A percentile compares a stretch with the other conserved stretches of the same genome.
These are phyloP conservation scores for Alcis repandata DNA, from an alignment of 2,888 invertebrate species.

Conservation along the genomic window DNA sequence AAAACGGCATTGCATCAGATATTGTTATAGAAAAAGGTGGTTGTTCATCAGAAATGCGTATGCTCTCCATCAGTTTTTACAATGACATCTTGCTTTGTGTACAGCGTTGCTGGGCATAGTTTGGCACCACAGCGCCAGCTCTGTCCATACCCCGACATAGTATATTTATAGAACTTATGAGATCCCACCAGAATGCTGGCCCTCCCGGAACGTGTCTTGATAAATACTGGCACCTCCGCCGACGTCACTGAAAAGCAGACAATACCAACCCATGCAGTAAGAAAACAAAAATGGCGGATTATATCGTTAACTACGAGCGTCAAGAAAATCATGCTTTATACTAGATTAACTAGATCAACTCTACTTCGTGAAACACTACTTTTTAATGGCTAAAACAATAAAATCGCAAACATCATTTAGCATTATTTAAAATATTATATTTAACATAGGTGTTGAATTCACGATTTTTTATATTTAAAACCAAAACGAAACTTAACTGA, in stretches of 20 bases:
- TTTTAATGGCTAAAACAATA: too few species aligned
- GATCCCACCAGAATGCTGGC: constrained; percentile 59
- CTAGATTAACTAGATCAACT: too few species aligned
- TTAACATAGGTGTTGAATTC: too few species aligned
- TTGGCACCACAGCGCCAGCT: constrained; percentile 58
- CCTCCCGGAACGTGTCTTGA: constrained; percentile 50
- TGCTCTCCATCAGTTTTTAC: constrained; percentile 58
- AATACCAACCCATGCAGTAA: constrained; percentile 34
- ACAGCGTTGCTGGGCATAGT: constrained; percentile 57
- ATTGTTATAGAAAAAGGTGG: neutral
- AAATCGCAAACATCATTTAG: too few species aligned
- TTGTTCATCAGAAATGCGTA: constrained; percentile 47
- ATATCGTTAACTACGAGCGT: too few species aligned
- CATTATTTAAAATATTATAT: too few species aligned
- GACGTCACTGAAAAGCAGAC: constrained; percentile 37
- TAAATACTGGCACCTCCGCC: constrained; percentile 60
- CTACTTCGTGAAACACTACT: too few species aligned
- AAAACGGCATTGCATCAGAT: neutral
- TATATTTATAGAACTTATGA: constrained; percentile 51
- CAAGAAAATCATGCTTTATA: too few species aligned
- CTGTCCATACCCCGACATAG: neutral
- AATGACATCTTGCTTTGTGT: constrained; percentile 60
- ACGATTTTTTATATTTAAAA: too few species aligned
- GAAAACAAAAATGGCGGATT: constrained; percentile 12
- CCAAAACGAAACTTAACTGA: too few species aligned